Evolutionary conservation across 1,140 invertebrate species (phyloP).

Genomic region (Drosophila obscura): DNA sequence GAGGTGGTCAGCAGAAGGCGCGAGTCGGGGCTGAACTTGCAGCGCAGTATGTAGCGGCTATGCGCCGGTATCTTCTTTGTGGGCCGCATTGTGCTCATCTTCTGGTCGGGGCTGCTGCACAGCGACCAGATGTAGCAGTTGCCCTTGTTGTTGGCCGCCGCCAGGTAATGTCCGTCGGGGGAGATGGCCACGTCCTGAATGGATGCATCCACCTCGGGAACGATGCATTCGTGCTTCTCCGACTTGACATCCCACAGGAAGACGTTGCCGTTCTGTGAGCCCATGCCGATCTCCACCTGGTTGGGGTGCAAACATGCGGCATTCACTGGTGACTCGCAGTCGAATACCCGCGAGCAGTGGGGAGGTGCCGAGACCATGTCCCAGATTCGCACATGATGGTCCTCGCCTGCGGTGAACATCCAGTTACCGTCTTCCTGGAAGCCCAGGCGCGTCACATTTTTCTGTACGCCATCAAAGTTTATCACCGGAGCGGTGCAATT

Average conservation of each 20-base stretch:
- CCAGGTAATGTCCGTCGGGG: constrained; percentile 92
- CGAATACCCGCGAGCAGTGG: constrained; percentile 93
- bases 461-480: constrained; percentile 96
- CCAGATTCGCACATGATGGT: constrained; percentile 96
- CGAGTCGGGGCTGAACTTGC: constrained; percentile 97
- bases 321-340: constrained; percentile 95
- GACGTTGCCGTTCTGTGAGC: constrained; percentile 96
- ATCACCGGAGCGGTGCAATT: constrained; percentile 94
- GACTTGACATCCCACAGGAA: constrained; percentile 97
- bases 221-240: constrained; percentile 95
- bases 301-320: constrained; percentile 97
- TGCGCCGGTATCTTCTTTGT: constrained; percentile 93
- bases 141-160: constrained; percentile 97
- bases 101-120: constrained; percentile 85
- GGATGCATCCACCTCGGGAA: constrained; percentile 95
- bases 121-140: constrained; percentile 95
- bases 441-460: constrained; percentile 97
- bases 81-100: constrained; percentile 90
- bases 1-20: constrained; percentile 97
- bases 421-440: constrained; percentile 91
- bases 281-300: constrained; percentile 96
- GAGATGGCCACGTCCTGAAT: constrained; percentile 95
- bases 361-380: constrained; percentile 89
- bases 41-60: constrained; percentile 94
- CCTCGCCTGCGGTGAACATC: constrained; percentile 99